Conservation (phyloP, 2,797 vertebrate species). For the Esox masquinongy region DNA sequence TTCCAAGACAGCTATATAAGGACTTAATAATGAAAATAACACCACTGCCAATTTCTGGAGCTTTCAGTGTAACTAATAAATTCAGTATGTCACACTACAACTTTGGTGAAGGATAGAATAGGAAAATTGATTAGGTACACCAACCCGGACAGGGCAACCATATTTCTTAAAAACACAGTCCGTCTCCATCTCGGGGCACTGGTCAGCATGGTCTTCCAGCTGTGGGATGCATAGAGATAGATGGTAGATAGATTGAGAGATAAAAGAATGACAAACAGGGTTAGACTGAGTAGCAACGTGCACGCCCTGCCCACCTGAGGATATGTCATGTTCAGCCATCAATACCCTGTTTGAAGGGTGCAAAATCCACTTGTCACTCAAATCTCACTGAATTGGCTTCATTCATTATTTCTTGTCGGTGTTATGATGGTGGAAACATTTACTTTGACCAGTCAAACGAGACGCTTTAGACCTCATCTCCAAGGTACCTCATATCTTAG, state of each 20-base stretch:
- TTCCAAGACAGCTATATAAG: neutral
- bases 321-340: too few relatives aligned
- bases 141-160: slow-evolving; percentile 79
- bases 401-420: too few relatives aligned
- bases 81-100: neutral
- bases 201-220: slow-evolving; percentile 70
- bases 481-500: too few relatives aligned
- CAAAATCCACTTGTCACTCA: too few relatives aligned
- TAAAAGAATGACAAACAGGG: neutral
- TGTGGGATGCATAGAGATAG: slow-evolving; percentile 32
- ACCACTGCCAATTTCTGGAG: neutral
- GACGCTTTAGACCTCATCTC: too few relatives aligned
- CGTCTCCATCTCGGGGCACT: slow-evolving; percentile 79
- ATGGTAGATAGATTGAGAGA: neutral
- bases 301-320: too few relatives aligned
- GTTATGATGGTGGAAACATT: too few relatives aligned
- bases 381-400: too few relatives aligned
- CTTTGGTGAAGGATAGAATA: neutral
- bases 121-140: slow-evolving; percentile 1
- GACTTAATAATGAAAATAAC: neutral
- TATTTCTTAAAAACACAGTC: slow-evolving; percentile 82
- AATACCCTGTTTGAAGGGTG: too few relatives aligned
- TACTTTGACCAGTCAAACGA: too few relatives aligned
- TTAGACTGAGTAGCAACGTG: too few relatives aligned
- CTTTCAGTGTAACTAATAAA: neutral